Evolutionary conservation across 2,113 vertebrate species (phyloP).

Genomic region (Anser brachyrhynchus): DNA sequence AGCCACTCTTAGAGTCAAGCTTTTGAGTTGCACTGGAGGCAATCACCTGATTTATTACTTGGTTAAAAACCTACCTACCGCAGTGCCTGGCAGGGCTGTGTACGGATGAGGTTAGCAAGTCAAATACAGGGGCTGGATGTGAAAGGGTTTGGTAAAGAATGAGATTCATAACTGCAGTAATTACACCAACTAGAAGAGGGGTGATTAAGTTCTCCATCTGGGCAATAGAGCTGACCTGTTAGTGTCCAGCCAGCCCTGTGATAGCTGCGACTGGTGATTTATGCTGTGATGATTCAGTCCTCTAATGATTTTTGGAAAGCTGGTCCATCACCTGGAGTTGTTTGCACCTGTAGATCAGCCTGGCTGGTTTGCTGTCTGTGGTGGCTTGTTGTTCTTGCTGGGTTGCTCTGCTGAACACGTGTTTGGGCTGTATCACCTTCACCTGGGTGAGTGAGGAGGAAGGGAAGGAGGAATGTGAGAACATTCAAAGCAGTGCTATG

Average conservation of each 20-base stretch:
- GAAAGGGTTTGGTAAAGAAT: neutral
- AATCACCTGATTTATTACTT: neutral
- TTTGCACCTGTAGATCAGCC: neutral
- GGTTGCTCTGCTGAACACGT: neutral
- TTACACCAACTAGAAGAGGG: neutral
- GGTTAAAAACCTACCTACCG: neutral
- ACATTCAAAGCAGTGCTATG: neutral
- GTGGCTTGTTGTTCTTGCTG: neutral
- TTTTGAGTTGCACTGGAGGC: neutral
- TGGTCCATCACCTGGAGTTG: neutral
- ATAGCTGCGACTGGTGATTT: neutral
- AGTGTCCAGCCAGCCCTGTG: neutral
- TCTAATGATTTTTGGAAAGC: conserved; percentile 13
- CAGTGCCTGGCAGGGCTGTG: neutral
- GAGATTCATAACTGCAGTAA: neutral
- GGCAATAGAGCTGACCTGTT: neutral
- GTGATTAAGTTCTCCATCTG: neutral
- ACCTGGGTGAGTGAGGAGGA: neutral
- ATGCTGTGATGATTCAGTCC: neutral
- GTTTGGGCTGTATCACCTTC: neutral
- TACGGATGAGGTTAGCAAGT: neutral
- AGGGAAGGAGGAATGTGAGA: neutral
- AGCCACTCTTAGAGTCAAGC: neutral
- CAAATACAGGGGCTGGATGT: neutral
- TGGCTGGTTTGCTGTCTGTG: neutral